phyloP scores from a whole-genome alignment of 2,888 invertebrate species.

The Tholera decimalis region DNA sequence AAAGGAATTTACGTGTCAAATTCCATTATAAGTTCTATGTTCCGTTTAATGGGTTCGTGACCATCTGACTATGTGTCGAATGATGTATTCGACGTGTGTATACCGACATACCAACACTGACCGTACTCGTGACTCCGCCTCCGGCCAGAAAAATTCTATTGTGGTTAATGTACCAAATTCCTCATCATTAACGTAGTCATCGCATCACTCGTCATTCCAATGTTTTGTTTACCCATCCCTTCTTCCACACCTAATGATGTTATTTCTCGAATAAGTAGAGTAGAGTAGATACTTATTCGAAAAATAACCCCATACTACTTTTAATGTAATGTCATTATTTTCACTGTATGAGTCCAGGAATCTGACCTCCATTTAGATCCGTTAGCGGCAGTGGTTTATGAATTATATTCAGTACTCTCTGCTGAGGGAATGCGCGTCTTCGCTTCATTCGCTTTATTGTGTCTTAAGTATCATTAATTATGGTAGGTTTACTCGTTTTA shows the following conservation, averaged over 20 bases:
- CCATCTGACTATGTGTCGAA: constrained; percentile 78
- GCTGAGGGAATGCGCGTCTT: constrained; percentile 79
- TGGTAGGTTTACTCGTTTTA: constrained; percentile 65
- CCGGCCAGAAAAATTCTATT: constrained; percentile 89
- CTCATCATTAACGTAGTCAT: constrained; percentile 85
- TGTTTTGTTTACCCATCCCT: constrained; percentile 79
- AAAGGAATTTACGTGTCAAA: constrained; percentile 70
- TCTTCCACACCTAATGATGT: constrained; percentile 73
- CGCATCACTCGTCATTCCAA: constrained; percentile 77
- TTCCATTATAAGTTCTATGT: constrained; percentile 70
- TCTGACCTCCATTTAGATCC: constrained; percentile 80
- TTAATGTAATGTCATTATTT: constrained; percentile 75
- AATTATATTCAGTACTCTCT: constrained; percentile 71
- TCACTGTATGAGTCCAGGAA: constrained; percentile 77
- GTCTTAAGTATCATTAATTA: constrained; percentile 72
- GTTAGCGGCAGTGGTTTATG: constrained; percentile 74
- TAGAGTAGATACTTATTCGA: too few relatives aligned
- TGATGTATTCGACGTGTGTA: constrained; percentile 75
- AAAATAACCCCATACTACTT: constrained; percentile 71
- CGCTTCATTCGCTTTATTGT: constrained; percentile 59
- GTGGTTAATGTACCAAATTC: constrained; percentile 90
- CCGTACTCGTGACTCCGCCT: constrained; percentile 83
- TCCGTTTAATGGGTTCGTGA: constrained; percentile 79
- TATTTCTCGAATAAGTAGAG: too few relatives aligned
- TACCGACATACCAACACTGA: constrained; percentile 78